A percentile compares a stretch with the other conserved stretches of the same genome.
Conservation (phyloP, 37 sponge, comb jelly and placozoan species). For the Ianthella basta region DNA sequence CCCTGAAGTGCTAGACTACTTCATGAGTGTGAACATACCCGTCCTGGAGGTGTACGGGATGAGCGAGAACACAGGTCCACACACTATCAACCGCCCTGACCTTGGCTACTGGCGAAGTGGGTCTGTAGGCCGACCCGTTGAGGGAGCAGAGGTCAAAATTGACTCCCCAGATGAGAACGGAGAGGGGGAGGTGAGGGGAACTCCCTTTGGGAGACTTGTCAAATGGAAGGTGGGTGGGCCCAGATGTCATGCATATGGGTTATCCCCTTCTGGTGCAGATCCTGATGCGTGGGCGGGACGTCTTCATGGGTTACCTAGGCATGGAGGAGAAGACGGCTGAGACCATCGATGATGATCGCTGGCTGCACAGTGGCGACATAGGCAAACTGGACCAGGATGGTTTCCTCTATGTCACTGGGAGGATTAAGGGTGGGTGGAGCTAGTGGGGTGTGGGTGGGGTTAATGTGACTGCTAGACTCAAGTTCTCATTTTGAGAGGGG, state of each 20-base stretch:
- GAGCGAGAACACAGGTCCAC: conserved; percentile 82
- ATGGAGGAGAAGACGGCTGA: conserved; percentile 88
- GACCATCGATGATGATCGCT: conserved; percentile 86
- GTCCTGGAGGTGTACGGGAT: conserved; percentile 90
- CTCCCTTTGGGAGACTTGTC: background rate
- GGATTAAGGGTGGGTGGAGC: conserved; percentile 53
- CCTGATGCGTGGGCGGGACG: conserved; percentile 77
- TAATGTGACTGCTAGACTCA: too few species aligned
- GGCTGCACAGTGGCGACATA: conserved; percentile 95
- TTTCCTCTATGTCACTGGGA: conserved; percentile 56
- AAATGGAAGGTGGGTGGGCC: background rate
- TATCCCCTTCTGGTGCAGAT: conserved; percentile 47
- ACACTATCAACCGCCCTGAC: conserved; percentile 42
- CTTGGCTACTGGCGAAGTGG: conserved; percentile 71
- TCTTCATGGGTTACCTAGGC: conserved; percentile 95
- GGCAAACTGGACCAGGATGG: conserved; percentile 69
- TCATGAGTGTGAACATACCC: conserved; percentile 86
- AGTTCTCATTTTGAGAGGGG: too few species aligned
- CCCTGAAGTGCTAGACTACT: conserved; percentile 80
- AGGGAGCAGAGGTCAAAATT: conserved; percentile 72
- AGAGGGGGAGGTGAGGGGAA: conserved; percentile 81
- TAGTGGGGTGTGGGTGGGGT: background rate
- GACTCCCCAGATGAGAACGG: conserved; percentile 80
- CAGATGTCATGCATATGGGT: background rate
- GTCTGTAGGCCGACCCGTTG: conserved; percentile 62